These are phyloP conservation scores for Tubulanus polymorphus DNA, from an alignment of 2,888 invertebrate genomes.

Conservation along the genomic window DNA sequence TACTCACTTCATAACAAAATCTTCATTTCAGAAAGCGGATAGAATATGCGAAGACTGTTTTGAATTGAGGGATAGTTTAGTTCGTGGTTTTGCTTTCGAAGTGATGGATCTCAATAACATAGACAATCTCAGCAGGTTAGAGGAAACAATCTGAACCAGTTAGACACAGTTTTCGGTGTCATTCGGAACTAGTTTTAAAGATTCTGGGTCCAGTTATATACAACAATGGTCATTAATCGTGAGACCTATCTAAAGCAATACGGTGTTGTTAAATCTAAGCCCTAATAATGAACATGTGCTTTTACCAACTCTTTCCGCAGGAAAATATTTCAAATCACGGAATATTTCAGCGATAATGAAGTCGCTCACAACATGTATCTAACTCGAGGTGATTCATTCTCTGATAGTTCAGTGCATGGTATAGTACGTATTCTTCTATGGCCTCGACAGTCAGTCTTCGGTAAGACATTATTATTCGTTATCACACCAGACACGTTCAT, in stretches of 20 bases:
- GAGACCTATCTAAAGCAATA: no score
- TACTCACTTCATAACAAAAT: no score
- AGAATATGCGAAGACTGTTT: not conserved
- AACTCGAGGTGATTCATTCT: slow-evolving; percentile 58
- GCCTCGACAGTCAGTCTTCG: slow-evolving; percentile 54
- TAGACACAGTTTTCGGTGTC: no score
- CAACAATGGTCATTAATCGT: no score
- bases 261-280: no score
- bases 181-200: no score
- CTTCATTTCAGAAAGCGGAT: not conserved
- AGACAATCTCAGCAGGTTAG: slow-evolving; percentile 25
- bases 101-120: slow-evolving; percentile 43
- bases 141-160: no score
- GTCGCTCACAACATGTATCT: slow-evolving; percentile 75
- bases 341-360: slow-evolving; percentile 61
- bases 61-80: slow-evolving; percentile 60
- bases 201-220: no score
- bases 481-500: no score
- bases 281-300: no score
- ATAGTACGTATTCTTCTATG: slow-evolving; percentile 43
- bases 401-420: slow-evolving; percentile 28
- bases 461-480: no score
- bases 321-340: slow-evolving; percentile 57
- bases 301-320: slow-evolving; percentile 36
- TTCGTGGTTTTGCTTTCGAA: slow-evolving; percentile 69